Conservation (phyloP, 2,113 vertebrate species). For the Mohoua ochrocephala region DNA sequence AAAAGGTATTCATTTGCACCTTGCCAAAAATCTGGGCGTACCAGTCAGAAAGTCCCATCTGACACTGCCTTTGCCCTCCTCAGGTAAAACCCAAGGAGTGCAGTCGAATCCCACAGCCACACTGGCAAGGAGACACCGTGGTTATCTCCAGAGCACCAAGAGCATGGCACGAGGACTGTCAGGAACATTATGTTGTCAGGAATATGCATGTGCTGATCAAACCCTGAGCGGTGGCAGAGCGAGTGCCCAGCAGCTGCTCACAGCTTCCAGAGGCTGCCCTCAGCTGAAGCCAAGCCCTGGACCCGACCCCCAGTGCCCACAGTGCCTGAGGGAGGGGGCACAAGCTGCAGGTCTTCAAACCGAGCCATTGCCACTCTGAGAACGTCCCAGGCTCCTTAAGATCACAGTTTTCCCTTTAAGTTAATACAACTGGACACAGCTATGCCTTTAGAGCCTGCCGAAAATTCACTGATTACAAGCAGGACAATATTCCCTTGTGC, state of each 20-base stretch:
- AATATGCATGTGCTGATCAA: background rate
- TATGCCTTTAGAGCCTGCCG: background rate
- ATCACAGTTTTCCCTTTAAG: background rate
- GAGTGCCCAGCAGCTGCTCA: background rate
- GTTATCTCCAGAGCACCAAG: background rate
- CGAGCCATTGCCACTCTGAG: background rate
- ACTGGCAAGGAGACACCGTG: accelerated
- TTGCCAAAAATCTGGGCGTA: background rate
- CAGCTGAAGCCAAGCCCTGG: background rate
- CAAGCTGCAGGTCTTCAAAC: background rate
- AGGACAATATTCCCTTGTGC: background rate
- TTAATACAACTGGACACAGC: background rate
- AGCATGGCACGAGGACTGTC: background rate
- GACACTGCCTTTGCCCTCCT: background rate
- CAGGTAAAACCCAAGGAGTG: background rate
- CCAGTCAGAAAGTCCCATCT: background rate
- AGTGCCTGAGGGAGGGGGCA: background rate
- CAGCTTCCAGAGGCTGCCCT: background rate
- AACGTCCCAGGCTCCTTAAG: background rate
- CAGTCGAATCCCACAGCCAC: background rate
- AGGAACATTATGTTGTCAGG: accelerated
- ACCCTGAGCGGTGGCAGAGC: background rate
- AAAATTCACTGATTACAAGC: background rate
- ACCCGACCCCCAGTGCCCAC: accelerated
- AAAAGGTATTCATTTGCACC: background rate